These are phyloP conservation scores for Sesia bembeciformis DNA, from an alignment of 2,888 invertebrate species.

Conservation along the genomic window DNA sequence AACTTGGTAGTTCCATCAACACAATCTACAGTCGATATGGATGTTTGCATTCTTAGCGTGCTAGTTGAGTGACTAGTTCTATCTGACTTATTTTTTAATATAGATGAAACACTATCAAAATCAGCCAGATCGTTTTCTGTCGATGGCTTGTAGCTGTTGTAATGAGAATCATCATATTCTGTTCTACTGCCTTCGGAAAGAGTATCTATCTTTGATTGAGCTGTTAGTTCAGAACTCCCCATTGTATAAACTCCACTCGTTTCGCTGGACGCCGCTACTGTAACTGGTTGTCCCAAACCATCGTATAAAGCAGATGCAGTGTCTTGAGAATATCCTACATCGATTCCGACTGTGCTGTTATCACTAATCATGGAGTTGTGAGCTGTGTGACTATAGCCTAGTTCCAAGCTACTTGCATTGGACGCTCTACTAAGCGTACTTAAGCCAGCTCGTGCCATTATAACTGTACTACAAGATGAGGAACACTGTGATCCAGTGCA, in stretches of 20 bases:
- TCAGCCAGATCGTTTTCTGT: conserved; percentile 67
- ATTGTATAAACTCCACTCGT: conserved; percentile 91
- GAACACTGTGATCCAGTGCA: conserved; percentile 88
- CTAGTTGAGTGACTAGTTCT: conserved; percentile 37
- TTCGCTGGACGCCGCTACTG: conserved; percentile 83
- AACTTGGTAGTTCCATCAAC: conserved; percentile 56
- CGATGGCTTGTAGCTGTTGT: conserved; percentile 72
- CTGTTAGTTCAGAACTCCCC: conserved; percentile 78
- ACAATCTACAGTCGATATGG: conserved; percentile 61
- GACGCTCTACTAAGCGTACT: conserved; percentile 78
- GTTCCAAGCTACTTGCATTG: conserved; percentile 86
- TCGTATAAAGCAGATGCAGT: conserved; percentile 76
- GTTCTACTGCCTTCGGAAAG: conserved; percentile 55
- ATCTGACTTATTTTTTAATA: conserved; percentile 67
- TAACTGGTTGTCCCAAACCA: conserved; percentile 65
- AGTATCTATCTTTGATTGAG: conserved; percentile 75
- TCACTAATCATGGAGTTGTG: conserved; percentile 88
- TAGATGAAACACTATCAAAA: conserved; percentile 66
- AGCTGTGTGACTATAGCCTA: conserved; percentile 90
- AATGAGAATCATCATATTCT: conserved; percentile 69
- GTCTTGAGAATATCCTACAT: conserved; percentile 75
- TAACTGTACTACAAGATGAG: conserved; percentile 91
- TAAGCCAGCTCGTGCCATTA: conserved; percentile 75
- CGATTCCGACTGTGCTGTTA: conserved; percentile 78
- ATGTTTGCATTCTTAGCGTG: conserved; percentile 29